Percentiles rank a stretch among this genome's conserved stretches.
Evolutionary conservation across 2,888 invertebrate genomes (phyloP).

Genomic region (Octodonta nipae): DNA sequence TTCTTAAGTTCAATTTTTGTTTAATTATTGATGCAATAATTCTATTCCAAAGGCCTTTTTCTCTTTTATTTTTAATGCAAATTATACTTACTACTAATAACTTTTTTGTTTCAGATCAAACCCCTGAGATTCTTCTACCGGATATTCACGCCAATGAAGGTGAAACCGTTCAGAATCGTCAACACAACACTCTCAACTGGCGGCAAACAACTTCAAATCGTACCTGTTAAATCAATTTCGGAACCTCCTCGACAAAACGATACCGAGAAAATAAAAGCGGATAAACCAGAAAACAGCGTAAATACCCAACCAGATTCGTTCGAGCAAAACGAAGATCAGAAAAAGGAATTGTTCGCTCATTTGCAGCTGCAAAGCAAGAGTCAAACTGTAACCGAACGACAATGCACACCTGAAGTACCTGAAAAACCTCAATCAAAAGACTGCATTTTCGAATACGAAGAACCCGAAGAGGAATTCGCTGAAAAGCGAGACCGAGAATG

Average conservation of each 20-base stretch:
- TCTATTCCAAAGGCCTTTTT: too few relatives aligned
- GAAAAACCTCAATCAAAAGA: conserved; percentile 21
- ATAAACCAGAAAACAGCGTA: conserved; percentile 8
- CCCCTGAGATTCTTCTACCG: conserved; percentile 54
- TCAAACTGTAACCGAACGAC: conserved; percentile 22
- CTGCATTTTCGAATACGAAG: conserved; percentile 32
- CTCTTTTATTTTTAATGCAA: too few relatives aligned
- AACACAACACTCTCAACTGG: conserved; percentile 30
- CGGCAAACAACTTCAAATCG: conserved; percentile 32
- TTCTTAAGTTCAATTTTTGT: too few relatives aligned
- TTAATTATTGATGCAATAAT: too few relatives aligned
- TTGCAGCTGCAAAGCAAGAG: conserved; percentile 29
- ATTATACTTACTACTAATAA: too few relatives aligned
- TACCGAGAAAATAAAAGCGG: conserved; percentile 6
- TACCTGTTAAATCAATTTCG: conserved; percentile 21
- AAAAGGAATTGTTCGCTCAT: conserved; percentile 26
- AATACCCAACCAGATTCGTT: background rate
- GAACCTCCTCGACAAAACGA: conserved; percentile 8
- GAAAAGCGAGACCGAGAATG: conserved; percentile 35
- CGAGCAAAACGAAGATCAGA: conserved; percentile 18
- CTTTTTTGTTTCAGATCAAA: conserved; percentile 37
- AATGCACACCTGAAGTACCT: conserved; percentile 18
- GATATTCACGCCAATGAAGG: conserved; percentile 37
- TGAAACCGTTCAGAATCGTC: conserved; percentile 32
- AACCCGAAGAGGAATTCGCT: conserved; percentile 34